phyloP scores from a whole-genome alignment of 2,888 invertebrate genomes.

The Lutraria lutraria region DNA sequence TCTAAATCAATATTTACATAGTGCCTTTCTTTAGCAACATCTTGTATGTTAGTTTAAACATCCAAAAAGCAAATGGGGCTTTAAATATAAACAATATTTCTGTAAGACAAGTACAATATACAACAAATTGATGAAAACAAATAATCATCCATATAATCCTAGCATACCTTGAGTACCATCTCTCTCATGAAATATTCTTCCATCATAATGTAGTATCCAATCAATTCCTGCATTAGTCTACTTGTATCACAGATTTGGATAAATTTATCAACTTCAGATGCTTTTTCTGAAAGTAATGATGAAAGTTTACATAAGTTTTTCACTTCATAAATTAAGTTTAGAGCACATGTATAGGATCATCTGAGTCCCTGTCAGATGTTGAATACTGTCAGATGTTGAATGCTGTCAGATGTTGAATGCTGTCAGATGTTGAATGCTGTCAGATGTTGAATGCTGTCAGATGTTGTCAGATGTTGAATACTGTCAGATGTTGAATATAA shows the following conservation, averaged over 20 bases:
- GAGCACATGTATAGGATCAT: neutral
- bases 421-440: no score
- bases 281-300: constrained; percentile 63
- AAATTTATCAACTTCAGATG: constrained; percentile 89
- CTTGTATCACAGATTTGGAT: constrained; percentile 90
- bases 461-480: no score
- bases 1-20: no score
- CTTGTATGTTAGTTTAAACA: no score
- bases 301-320: no score
- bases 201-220: constrained; percentile 95
- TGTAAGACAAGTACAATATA: no score
- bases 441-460: no score
- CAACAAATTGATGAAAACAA: neutral
- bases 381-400: neutral
- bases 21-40: no score
- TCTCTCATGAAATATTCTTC: constrained; percentile 98
- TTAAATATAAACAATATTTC: no score
- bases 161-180: constrained; percentile 94
- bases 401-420: no score
- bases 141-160: neutral
- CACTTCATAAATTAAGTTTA: neutral
- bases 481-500: no score
- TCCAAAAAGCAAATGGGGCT: no score
- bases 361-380: neutral
- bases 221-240: constrained; percentile 88